phyloP scores from a whole-genome alignment of 2,888 invertebrate genomes.

The Crepidodera aurea region DNA sequence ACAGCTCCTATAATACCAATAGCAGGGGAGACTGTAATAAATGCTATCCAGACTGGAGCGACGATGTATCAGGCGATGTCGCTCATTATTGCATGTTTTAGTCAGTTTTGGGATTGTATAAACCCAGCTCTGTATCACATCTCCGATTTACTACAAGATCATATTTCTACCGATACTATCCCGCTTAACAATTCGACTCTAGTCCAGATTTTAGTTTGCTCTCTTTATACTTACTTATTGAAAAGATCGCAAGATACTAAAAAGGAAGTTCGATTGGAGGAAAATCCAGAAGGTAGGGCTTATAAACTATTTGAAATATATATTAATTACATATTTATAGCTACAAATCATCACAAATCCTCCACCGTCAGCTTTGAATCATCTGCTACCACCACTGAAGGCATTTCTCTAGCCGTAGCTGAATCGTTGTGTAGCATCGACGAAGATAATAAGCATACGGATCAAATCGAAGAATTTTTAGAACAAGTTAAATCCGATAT shows the following conservation, averaged over 20 bases:
- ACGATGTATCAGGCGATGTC: constrained; percentile 85
- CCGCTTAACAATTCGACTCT: constrained; percentile 77
- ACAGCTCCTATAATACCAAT: constrained; percentile 70
- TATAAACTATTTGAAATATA: constrained; percentile 29
- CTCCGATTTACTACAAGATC: constrained; percentile 70
- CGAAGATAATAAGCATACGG: constrained; percentile 81
- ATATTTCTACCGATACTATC: constrained; percentile 73
- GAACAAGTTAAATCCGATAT: constrained; percentile 64
- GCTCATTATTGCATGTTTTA: constrained; percentile 73
- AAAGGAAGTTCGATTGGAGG: constrained; percentile 47
- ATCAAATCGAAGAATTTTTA: constrained; percentile 73
- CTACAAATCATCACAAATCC: too few species aligned
- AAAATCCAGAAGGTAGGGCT: constrained; percentile 14
- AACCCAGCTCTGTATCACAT: constrained; percentile 66
- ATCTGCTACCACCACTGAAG: neutral
- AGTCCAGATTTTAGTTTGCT: constrained; percentile 73
- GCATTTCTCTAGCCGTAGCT: constrained; percentile 69
- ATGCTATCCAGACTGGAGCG: constrained; percentile 77
- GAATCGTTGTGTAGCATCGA: constrained; percentile 83
- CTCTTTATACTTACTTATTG: constrained; percentile 71
- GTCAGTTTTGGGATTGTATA: constrained; percentile 74
- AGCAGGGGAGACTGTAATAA: constrained; percentile 72
- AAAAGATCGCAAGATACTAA: constrained; percentile 61
- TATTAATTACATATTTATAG: too few species aligned
- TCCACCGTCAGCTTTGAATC: neutral